A percentile compares a stretch with the other conserved stretches of the same genome.
Conservation (phyloP, 2,113 vertebrate species). For the Rhegmatorhina hoffmannsi region DNA sequence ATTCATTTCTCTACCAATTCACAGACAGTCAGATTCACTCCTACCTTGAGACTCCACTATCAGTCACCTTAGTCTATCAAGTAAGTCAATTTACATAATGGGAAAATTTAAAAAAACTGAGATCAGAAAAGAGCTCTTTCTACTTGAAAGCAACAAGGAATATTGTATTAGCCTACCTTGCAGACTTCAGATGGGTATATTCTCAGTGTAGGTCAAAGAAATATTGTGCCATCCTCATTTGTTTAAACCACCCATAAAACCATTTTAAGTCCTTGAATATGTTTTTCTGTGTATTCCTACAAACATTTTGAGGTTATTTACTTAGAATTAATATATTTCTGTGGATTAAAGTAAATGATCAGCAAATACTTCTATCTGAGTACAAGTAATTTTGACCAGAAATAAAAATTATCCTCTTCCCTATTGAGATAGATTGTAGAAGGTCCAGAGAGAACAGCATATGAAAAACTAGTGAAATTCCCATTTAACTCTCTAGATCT, state of each 20-base stretch:
- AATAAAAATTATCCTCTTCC: not conserved
- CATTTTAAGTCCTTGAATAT: not conserved
- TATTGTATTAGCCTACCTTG: constrained; percentile 36
- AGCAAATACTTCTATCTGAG: not conserved
- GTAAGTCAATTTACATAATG: constrained; percentile 67
- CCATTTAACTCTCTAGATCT: not conserved
- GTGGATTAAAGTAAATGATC: not conserved
- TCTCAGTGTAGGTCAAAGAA: constrained; percentile 13
- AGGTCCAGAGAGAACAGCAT: not conserved
- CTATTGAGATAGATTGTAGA: not conserved
- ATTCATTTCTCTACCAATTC: constrained; percentile 59
- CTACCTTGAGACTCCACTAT: constrained; percentile 40
- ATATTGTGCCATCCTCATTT: not conserved
- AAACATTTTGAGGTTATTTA: not conserved
- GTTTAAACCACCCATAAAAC: constrained; percentile 1
- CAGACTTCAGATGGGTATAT: not conserved
- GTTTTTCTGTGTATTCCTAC: not conserved
- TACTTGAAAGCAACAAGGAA: constrained; percentile 28
- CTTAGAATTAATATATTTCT: not conserved
- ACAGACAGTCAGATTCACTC: constrained; percentile 54
- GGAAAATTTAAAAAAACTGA: constrained; percentile 25
- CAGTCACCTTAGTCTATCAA: constrained; percentile 65
- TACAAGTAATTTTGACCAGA: not conserved
- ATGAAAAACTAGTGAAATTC: not conserved
- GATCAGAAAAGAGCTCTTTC: constrained; percentile 41